These are phyloP conservation scores for Saimiri boliviensis DNA, from an alignment of 2,113 vertebrate genomes.

Conservation along the genomic window DNA sequence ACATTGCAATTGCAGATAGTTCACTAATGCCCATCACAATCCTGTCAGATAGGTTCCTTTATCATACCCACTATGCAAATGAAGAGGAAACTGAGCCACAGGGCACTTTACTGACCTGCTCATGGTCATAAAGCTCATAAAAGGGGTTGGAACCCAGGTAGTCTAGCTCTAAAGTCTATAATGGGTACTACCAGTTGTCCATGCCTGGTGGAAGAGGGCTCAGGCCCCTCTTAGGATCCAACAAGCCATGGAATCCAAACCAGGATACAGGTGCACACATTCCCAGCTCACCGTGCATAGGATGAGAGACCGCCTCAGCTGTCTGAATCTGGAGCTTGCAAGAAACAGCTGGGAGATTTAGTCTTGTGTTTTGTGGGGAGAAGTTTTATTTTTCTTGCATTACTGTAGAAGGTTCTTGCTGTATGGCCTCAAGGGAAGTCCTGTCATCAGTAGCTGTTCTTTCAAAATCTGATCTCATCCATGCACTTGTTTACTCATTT, in stretches of 20 bases:
- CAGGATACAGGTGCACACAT: accelerated
- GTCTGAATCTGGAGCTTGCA: background rate
- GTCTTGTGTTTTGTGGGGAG: background rate
- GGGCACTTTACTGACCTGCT: background rate
- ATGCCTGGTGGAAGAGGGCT: background rate
- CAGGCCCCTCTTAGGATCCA: background rate
- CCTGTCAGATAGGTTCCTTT: background rate
- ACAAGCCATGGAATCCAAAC: background rate
- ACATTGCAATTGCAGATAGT: background rate
- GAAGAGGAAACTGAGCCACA: background rate
- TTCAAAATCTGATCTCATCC: background rate
- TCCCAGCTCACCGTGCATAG: accelerated
- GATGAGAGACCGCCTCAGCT: background rate
- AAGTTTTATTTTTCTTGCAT: background rate
- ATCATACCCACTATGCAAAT: background rate
- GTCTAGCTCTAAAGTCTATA: background rate
- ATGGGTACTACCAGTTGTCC: too few species aligned
- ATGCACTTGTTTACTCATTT: background rate
- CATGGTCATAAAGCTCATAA: background rate
- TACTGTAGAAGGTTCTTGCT: background rate
- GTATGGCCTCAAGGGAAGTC: background rate
- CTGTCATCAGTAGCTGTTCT: background rate
- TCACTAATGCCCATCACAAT: background rate
- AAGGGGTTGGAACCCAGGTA: background rate
- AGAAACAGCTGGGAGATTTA: background rate